A percentile compares a stretch with the other conserved stretches of the same genome.
These are phyloP conservation scores for Alosa alosa DNA, from an alignment of 2,113 vertebrate species.

Conservation along the genomic window DNA sequence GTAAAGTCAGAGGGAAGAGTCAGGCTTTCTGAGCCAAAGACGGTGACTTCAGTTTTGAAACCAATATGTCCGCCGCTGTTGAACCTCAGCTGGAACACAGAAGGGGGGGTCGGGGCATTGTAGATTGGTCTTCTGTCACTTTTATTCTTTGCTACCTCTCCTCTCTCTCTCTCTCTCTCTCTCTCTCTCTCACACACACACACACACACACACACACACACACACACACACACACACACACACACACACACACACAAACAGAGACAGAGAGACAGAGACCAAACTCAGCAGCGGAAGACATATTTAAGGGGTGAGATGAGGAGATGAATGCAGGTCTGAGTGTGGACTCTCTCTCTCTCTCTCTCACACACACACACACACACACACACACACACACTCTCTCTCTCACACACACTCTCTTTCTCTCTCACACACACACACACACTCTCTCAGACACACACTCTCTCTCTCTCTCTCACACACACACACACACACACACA, in stretches of 20 bases:
- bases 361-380: not conserved
- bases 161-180: not conserved
- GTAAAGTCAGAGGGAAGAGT: not conserved
- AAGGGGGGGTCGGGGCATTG: not conserved
- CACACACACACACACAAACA: not conserved
- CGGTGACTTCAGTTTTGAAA: not conserved
- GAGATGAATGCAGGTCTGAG: not conserved
- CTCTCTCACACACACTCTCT: too few species aligned
- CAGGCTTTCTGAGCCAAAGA: not conserved
- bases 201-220: constrained; percentile 1
- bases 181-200: not conserved
- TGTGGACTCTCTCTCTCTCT: too few species aligned
- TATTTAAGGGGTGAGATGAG: not conserved
- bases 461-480: not conserved
- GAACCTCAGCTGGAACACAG: not conserved
- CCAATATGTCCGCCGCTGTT: not conserved
- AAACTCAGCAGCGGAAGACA: not conserved
- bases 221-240: not conserved
- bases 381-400: not conserved
- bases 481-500: not conserved
- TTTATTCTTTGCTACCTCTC: not conserved
- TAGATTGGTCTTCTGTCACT: not conserved
- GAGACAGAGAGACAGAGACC: not conserved
- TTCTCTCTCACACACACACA: not conserved
- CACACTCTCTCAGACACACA: not conserved